Evolutionary conservation across 64 coral and sea anemone species (phyloP), one percentile per base, ranked within the genome.

Genomic region (Anthopleura sola): DNA sequence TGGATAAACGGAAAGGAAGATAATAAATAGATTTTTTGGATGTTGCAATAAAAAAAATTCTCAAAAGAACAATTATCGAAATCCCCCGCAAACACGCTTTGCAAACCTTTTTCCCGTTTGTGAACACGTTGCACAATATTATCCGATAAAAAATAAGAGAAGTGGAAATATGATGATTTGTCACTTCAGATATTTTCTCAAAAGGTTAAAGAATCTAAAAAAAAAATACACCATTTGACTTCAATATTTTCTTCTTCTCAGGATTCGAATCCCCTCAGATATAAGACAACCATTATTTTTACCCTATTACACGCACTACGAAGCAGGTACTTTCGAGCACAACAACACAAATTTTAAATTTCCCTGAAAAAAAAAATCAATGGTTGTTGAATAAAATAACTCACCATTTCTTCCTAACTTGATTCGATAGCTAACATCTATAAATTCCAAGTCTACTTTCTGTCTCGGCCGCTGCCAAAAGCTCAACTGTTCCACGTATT

Each of bases 401-500:
- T 85, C 74, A 98, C 95, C 95, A 89, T 94, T 91, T 91, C 95
- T 90, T 13, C 86, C 78, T 13, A 89, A 58, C 75, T 92, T 94
- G 49, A 98, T 90, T 75, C 75, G 93, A 88, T 98, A 98, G 80
- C 86, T 89, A 49, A 98, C 87, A 36, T 98, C 88, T 68, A 85
- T 74, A 76, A 98, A 98, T 51, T 91, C 86, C 28, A 98, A 81
- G 60, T 94, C 83, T 55, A 98, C 92, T 92, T 85, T 88, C 71
- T 93, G 95, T 84, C 89, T 78, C 55, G 92, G 92, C 34, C 92
- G 55, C 51, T 98, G 86, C 95, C 95, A 98, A 33, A 98, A 93
- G 64, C 92, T 94, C 49, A 94, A 60, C 71, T 93, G 90, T 76
- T 96, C 94, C 7, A 92, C 76, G 33, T 96, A 96, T 74, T 96